A percentile compares a stretch with the other conserved stretches of the same genome.
These are phyloP conservation scores for Coryphaenoides rupestris DNA, from an alignment of 2,113 vertebrate species.

Conservation along the genomic window DNA sequence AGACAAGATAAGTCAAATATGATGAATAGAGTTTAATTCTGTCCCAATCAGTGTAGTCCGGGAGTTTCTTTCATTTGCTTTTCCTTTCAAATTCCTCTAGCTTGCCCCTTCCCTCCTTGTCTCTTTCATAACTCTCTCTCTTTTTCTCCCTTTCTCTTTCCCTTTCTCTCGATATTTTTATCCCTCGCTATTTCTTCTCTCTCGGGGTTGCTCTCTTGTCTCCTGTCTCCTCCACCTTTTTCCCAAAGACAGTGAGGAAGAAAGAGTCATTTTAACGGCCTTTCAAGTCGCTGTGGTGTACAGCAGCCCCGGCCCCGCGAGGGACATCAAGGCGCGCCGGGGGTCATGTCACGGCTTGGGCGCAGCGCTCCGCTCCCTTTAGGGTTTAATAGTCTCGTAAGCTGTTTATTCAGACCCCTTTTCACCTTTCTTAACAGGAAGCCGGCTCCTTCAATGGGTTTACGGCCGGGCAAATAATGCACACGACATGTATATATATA, in stretches of 20 bases:
- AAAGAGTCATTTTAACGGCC: neutral
- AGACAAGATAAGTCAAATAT: slow-evolving; percentile 41
- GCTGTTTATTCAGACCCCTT: slow-evolving; percentile 66
- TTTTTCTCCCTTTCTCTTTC: slow-evolving; percentile 1
- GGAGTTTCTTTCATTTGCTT: slow-evolving; percentile 25
- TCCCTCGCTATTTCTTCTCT: neutral
- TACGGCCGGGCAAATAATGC: slow-evolving; percentile 67
- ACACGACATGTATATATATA: slow-evolving; percentile 17
- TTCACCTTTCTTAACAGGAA: slow-evolving; percentile 65
- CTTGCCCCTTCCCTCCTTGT: neutral
- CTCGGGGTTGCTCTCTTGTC: slow-evolving; percentile 7
- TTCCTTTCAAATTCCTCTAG: slow-evolving; percentile 23
- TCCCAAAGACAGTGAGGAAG: slow-evolving; percentile 23
- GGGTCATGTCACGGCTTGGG: slow-evolving; percentile 34
- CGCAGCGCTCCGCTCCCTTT: slow-evolving; percentile 26
- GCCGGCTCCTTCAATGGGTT: slow-evolving; percentile 61
- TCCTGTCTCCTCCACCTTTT: slow-evolving; percentile 4
- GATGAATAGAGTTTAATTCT: slow-evolving; percentile 30
- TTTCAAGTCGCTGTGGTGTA: too few relatives aligned
- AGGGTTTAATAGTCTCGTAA: slow-evolving; percentile 53
- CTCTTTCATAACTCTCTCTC: neutral
- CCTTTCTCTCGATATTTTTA: neutral
- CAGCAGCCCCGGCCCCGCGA: too few relatives aligned
- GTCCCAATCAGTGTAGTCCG: slow-evolving; percentile 32
- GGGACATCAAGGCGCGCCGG: slow-evolving; percentile 2